Percentiles rank a stretch among this genome's conserved stretches.
These are phyloP conservation scores for Amblyornis subalaris DNA, from an alignment of 2,113 vertebrate genomes.

Conservation along the genomic window DNA sequence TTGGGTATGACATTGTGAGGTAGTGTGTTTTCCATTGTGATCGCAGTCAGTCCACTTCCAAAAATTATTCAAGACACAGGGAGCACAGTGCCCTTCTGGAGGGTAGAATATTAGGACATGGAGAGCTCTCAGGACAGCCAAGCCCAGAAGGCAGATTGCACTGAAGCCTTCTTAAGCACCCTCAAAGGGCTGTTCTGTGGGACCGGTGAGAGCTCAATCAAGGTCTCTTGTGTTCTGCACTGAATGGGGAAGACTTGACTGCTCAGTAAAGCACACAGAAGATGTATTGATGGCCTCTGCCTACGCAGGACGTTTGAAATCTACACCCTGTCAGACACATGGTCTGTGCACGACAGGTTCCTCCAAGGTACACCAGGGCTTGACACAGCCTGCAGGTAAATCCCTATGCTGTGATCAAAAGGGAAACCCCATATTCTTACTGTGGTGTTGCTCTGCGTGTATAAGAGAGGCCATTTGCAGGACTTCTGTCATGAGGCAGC, in stretches of 20 bases:
- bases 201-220: neutral
- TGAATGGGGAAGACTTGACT: neutral
- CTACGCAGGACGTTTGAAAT: neutral
- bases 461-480: neutral
- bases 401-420: neutral
- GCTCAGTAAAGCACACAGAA: neutral
- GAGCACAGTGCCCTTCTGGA: neutral
- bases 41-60: neutral
- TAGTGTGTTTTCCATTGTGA: rapidly evolving
- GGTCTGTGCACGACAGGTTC: neutral
- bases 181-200: neutral
- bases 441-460: neutral
- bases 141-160: neutral
- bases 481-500: neutral
- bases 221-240: neutral
- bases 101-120: neutral
- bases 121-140: neutral
- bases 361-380: neutral
- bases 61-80: neutral
- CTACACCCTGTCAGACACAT: neutral
- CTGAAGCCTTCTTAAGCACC: neutral
- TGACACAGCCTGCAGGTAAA: neutral
- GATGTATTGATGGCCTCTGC: neutral
- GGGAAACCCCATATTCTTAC: neutral
- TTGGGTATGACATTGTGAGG: neutral